A percentile compares a stretch with the other conserved stretches of the same genome.
phyloP scores from a whole-genome alignment of 1,140 invertebrate species.

The Theocolax elegans region DNA sequence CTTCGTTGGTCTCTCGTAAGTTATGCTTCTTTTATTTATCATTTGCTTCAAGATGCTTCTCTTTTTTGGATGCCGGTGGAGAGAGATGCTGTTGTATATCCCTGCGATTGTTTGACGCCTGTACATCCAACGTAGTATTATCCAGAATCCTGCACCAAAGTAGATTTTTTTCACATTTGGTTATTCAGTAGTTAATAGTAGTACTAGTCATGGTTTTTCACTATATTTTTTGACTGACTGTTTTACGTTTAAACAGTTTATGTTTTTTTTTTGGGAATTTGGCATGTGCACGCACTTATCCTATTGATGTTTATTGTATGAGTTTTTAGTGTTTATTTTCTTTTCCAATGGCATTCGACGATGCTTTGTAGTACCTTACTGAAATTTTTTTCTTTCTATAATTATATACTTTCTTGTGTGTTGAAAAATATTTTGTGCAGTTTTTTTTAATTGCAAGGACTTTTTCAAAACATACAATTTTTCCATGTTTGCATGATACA shows the following conservation, averaged over 20 bases:
- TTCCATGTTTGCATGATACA: too few relatives aligned
- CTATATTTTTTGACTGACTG: neutral
- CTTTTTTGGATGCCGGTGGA: constrained; percentile 44
- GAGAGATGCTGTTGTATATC: constrained; percentile 26
- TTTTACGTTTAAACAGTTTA: neutral
- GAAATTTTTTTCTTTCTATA: too few relatives aligned
- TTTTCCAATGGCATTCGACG: too few relatives aligned
- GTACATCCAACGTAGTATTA: constrained; percentile 24
- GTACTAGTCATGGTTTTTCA: constrained; percentile 2
- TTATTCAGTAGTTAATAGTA: neutral
- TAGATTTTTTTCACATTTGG: too few relatives aligned
- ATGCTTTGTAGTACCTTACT: too few relatives aligned
- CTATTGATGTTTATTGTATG: neutral
- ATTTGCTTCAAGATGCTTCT: constrained; percentile 66
- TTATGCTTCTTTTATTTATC: constrained; percentile 69
- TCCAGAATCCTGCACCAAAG: constrained; percentile 13
- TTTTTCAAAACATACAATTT: too few relatives aligned
- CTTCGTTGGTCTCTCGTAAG: constrained; percentile 67
- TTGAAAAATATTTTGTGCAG: too few relatives aligned
- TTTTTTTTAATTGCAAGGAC: too few relatives aligned
- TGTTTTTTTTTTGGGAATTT: constrained; percentile 29
- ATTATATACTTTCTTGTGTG: too few relatives aligned
- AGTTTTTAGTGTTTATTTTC: too few relatives aligned
- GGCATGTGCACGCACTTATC: constrained; percentile 52
- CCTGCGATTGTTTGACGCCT: constrained; percentile 25